A percentile compares a stretch with the other conserved stretches of the same genome.
Evolutionary conservation across 1,140 invertebrate genomes (phyloP).

Genomic region (Papilio polyxenes): DNA sequence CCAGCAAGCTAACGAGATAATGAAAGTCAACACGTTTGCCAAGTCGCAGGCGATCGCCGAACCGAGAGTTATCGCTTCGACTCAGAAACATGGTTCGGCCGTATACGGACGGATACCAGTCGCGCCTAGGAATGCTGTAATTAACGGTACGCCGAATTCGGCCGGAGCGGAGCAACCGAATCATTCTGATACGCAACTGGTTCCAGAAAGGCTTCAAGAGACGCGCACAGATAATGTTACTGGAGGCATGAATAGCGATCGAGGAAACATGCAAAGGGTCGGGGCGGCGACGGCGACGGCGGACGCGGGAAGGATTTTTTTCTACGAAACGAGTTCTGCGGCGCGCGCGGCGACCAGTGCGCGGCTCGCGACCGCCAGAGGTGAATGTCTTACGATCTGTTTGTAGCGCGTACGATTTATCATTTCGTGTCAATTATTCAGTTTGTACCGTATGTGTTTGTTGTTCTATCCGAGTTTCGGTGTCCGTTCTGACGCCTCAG

Average conservation of each 20-base stretch:
- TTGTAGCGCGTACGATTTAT: conserved; percentile 45
- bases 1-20: conserved; percentile 73
- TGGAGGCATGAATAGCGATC: conserved; percentile 67
- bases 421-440: conserved; percentile 45
- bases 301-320: conserved; percentile 74
- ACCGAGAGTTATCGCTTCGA: conserved; percentile 60
- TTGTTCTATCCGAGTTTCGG: conserved; percentile 37
- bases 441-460: conserved; percentile 45
- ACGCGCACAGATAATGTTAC: conserved; percentile 54
- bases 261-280: conserved; percentile 74
- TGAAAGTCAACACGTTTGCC: conserved; percentile 72
- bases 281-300: conserved; percentile 51
- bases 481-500: conserved; percentile 19
- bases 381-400: conserved; percentile 69
- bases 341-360: conserved; percentile 64
- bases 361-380: conserved; percentile 68
- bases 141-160: conserved; percentile 39
- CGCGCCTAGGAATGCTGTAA: conserved; percentile 48
- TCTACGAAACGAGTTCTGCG: conserved; percentile 74
- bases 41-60: conserved; percentile 53
- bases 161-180: conserved; percentile 29
- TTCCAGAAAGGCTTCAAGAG: conserved; percentile 72
- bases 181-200: conserved; percentile 66
- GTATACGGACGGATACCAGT: conserved; percentile 62
- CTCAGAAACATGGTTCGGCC: conserved; percentile 62